Evolutionary conservation across 2,113 vertebrate species (phyloP).

Genomic region (Chloropsis cyanopogon): DNA sequence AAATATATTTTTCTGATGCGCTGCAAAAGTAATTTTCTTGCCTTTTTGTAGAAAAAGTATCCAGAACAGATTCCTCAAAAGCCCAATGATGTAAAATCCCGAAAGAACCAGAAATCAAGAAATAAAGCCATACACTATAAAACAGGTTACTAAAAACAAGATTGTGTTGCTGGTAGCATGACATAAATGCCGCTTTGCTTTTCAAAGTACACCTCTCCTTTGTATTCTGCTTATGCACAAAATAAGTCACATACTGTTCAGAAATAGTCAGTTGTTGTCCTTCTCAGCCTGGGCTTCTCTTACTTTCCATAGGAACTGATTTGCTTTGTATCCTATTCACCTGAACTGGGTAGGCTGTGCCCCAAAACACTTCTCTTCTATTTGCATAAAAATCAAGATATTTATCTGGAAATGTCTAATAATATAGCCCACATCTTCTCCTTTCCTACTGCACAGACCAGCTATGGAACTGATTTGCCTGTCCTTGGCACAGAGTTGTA

Average conservation of each 20-base stretch:
- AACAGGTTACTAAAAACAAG: not conserved
- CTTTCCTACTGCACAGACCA: not conserved
- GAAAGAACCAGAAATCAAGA: not conserved
- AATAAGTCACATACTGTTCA: not conserved
- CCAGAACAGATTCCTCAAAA: not conserved
- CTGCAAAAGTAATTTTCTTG: not conserved
- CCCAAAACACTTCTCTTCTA: not conserved
- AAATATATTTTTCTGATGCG: not conserved
- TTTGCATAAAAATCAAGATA: not conserved
- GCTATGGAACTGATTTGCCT: conserved; percentile 10
- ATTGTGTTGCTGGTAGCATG: not conserved
- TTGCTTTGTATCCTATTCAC: not conserved
- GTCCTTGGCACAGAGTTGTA: conserved; percentile 4
- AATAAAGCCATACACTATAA: not conserved
- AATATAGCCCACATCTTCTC: not conserved
- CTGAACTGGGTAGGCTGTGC: not conserved
- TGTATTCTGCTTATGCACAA: not conserved
- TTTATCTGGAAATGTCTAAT: not conserved
- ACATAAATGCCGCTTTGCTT: not conserved
- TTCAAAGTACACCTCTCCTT: not conserved
- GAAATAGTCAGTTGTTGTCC: not conserved
- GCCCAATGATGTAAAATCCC: not conserved
- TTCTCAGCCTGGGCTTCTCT: not conserved
- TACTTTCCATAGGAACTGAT: not conserved
- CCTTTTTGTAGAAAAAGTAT: not conserved